Conservation (phyloP, 2,888 invertebrate species). For the Ectemnius cavifrons region DNA sequence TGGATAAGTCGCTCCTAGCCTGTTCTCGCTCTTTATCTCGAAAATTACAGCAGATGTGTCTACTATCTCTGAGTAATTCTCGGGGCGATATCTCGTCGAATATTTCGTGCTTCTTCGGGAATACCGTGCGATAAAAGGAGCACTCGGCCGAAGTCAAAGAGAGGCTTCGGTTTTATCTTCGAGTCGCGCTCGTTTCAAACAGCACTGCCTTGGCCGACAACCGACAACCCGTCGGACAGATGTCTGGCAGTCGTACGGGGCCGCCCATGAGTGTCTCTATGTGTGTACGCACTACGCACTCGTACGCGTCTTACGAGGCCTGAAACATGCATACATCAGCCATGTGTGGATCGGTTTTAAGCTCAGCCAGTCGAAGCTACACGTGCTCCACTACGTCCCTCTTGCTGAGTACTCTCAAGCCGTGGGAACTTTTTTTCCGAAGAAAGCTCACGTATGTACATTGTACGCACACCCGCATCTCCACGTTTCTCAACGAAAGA, state of each 20-base stretch:
- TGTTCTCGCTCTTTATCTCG: neutral
- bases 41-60: conserved; percentile 1
- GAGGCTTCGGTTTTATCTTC: conserved; percentile 11
- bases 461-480: conserved; percentile 51
- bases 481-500: conserved; percentile 16
- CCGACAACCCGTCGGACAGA: conserved; percentile 41
- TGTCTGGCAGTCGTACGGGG: conserved; percentile 47
- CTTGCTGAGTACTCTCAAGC: conserved; percentile 37
- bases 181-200: conserved; percentile 8
- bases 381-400: conserved; percentile 48
- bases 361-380: conserved; percentile 37
- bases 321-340: conserved; percentile 42
- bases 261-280: conserved; percentile 35
- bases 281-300: neutral
- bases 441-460: conserved; percentile 27
- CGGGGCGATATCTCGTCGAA: neutral
- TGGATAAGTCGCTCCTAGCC: no score
- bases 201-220: conserved; percentile 27
- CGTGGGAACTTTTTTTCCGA: conserved; percentile 59
- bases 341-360: conserved; percentile 58
- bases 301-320: conserved; percentile 35
- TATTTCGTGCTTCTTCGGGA: neutral
- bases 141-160: neutral
- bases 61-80: neutral
- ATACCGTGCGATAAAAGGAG: neutral